Evolutionary conservation across 2,797 vertebrate species (phyloP).

Genomic region (Crenichthys baileyi): DNA sequence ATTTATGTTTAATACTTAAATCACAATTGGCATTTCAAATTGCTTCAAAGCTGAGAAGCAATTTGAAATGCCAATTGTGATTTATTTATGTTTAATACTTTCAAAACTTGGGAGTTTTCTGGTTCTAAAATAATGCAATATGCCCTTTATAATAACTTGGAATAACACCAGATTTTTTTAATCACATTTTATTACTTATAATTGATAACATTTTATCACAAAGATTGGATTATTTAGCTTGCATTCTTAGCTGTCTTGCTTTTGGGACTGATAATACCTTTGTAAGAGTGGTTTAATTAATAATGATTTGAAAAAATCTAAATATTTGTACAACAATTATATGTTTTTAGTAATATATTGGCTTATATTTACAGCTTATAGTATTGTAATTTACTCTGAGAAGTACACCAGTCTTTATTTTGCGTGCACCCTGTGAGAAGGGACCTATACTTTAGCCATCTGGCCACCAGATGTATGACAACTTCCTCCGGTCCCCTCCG

Average conservation of each 20-base stretch:
- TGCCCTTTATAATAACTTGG: not conserved
- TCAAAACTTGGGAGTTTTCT: not conserved
- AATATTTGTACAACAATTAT: not conserved
- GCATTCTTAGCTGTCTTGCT: not conserved
- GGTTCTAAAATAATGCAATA: not conserved
- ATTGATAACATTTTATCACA: not conserved
- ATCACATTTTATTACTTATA: not conserved
- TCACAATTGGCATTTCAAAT: too few relatives aligned
- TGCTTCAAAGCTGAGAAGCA: too few relatives aligned
- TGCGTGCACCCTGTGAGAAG: slow-evolving; percentile 54
- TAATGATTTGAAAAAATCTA: not conserved
- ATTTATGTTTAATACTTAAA: too few relatives aligned
- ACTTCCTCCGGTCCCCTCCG: slow-evolving; percentile 51
- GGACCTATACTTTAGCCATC: slow-evolving; percentile 65
- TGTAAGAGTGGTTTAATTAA: not conserved
- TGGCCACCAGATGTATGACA: slow-evolving; percentile 79
- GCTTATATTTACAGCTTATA: slow-evolving; percentile 10
- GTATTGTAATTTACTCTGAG: slow-evolving; percentile 3
- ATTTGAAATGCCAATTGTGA: not conserved
- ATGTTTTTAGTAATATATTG: not conserved
- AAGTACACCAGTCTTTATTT: slow-evolving; percentile 44
- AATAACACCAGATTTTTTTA: not conserved
- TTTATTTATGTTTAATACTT: not conserved
- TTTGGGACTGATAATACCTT: not conserved
- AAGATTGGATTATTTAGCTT: not conserved